phyloP scores from a whole-genome alignment of 2,113 vertebrate species.

The Podocnemis expansa region DNA sequence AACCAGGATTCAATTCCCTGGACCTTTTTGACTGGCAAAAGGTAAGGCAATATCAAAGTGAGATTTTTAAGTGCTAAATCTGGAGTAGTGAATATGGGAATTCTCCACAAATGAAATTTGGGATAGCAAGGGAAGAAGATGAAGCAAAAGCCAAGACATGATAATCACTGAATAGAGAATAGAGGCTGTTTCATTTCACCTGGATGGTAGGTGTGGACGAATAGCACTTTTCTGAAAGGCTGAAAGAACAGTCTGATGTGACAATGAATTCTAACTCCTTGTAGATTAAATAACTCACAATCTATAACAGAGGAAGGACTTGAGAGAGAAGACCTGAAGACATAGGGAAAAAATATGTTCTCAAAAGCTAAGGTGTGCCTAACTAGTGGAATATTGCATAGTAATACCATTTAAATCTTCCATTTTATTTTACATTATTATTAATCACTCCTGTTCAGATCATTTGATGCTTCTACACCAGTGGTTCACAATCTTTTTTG shows the following conservation, averaged over 20 bases:
- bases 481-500: too few relatives aligned
- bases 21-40: background rate
- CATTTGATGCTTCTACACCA: background rate
- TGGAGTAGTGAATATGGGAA: background rate
- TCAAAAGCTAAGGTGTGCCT: background rate
- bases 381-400: background rate
- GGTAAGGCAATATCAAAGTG: background rate
- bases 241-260: background rate
- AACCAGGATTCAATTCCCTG: accelerated
- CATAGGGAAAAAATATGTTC: background rate
- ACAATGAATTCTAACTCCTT: background rate
- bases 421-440: constrained; percentile 16
- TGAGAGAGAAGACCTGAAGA: background rate
- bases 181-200: background rate
- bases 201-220: background rate
- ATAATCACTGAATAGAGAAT: background rate
- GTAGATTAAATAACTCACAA: constrained; percentile 17
- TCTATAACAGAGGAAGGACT: background rate
- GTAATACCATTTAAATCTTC: constrained; percentile 1
- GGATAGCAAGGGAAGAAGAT: background rate
- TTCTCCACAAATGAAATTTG: background rate
- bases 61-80: background rate
- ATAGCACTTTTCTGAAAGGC: background rate
- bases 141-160: background rate
- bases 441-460: background rate